Evolutionary conservation across 1,140 invertebrate genomes (phyloP).

Genomic region (Neotoxoptera formosana): DNA sequence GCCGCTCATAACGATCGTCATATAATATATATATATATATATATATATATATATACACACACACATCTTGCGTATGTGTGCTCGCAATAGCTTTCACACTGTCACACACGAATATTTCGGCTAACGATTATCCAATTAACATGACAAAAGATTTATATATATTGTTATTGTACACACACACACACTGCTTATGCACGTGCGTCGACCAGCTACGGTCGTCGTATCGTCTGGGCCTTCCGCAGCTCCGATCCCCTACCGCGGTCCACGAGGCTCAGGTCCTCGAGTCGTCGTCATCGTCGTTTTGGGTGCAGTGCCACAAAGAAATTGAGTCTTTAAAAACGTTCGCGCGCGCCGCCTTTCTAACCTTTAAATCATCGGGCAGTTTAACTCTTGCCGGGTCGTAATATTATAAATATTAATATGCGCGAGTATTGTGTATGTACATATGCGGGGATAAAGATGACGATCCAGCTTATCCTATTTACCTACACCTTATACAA

Average conservation of each 20-base stretch:
- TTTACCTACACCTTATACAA: not conserved
- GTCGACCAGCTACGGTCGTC: not conserved
- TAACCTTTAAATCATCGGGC: slow-evolving; percentile 34
- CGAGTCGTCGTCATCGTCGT: not conserved
- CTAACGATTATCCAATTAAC: slow-evolving; percentile 57
- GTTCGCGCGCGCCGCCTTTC: not conserved
- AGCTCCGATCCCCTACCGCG: not conserved
- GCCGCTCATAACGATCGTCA: not conserved
- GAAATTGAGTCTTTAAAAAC: slow-evolving; percentile 50
- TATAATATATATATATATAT: slow-evolving; percentile 9
- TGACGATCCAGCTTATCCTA: not conserved
- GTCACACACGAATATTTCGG: slow-evolving; percentile 28
- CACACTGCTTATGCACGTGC: not conserved
- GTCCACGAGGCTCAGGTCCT: not conserved
- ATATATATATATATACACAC: too few relatives aligned
- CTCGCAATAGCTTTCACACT: slow-evolving; percentile 48
- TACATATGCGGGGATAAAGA: not conserved
- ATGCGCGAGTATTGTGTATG: not conserved
- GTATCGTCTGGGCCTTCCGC: not conserved
- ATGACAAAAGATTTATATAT: slow-evolving; percentile 58
- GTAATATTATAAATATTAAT: not conserved
- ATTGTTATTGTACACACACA: slow-evolving; percentile 1
- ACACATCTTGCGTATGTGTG: not conserved
- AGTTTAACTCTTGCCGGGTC: not conserved
- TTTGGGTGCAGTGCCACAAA: not conserved